These are phyloP conservation scores for Planococcus citri DNA, from an alignment of 1,140 invertebrate genomes.

Conservation along the genomic window DNA sequence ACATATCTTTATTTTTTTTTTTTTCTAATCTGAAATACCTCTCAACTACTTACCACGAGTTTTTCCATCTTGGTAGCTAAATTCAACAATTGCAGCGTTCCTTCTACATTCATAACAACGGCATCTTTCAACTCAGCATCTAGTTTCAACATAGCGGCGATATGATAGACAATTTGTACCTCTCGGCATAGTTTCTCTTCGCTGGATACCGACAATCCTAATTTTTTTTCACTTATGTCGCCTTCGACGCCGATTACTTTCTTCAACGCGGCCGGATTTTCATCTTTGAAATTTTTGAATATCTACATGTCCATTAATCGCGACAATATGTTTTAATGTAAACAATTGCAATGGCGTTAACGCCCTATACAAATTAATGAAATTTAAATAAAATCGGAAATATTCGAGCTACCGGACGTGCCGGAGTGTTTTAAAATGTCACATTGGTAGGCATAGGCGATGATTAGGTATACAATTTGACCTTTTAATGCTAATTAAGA, in stretches of 20 bases:
- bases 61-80: conserved; percentile 53
- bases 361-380: too few species aligned
- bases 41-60: conserved; percentile 35
- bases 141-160: conserved; percentile 69
- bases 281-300: conserved; percentile 52
- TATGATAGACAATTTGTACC: conserved; percentile 77
- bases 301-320: conserved; percentile 45
- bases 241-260: conserved; percentile 69
- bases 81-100: conserved; percentile 48
- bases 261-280: conserved; percentile 48
- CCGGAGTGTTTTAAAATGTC: too few species aligned
- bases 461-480: too few species aligned
- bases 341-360: conserved; percentile 29
- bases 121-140: conserved; percentile 59
- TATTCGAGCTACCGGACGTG: too few species aligned
- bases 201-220: conserved; percentile 48
- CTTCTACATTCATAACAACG: conserved; percentile 55
- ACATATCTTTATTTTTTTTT: conserved; percentile 27
- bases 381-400: too few species aligned
- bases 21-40: too few species aligned
- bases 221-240: conserved; percentile 43
- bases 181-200: conserved; percentile 39
- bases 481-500: too few species aligned
- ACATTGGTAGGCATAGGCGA: too few species aligned
- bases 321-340: too few species aligned